phyloP scores from a whole-genome alignment of 2,888 invertebrate genomes.

The Limnephilus marmoratus region DNA sequence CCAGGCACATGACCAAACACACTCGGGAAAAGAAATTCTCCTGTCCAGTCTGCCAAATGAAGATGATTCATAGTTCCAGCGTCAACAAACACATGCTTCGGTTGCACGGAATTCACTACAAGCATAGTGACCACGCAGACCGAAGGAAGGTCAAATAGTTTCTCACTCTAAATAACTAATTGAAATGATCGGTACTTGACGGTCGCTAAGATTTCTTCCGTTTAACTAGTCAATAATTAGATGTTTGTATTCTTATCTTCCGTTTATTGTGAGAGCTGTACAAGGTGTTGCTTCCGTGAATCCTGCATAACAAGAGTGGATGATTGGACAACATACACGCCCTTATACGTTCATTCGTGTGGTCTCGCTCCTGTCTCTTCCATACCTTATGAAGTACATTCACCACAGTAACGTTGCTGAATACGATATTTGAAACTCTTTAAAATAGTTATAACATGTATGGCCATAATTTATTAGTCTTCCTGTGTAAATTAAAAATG shows the following conservation, averaged over 20 bases:
- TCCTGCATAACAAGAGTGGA: no score
- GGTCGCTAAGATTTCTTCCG: no score
- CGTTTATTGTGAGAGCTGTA: no score
- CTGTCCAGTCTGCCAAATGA: conserved; percentile 72
- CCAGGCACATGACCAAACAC: conserved; percentile 73
- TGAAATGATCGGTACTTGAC: no score
- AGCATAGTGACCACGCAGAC: conserved; percentile 71
- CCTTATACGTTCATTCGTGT: no score
- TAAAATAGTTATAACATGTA: background rate
- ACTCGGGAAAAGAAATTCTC: conserved; percentile 73
- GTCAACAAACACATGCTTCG: conserved; percentile 75
- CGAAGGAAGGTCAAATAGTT: conserved; percentile 61
- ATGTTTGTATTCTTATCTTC: no score
- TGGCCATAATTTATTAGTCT: background rate
- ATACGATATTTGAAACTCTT: background rate
- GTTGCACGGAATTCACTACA: conserved; percentile 72
- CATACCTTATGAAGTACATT: no score
- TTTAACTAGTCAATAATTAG: no score
- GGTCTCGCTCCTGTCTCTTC: no score
- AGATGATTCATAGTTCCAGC: conserved; percentile 74
- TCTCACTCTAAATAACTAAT: no score
- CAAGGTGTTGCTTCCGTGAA: no score
- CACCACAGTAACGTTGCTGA: background rate
- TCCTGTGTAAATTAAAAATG: background rate
- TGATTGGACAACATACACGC: no score